Base-by-base conservation (phyloP, 2,113 vertebrate genomes). In the Phylloscopus trochiloides region DNA sequence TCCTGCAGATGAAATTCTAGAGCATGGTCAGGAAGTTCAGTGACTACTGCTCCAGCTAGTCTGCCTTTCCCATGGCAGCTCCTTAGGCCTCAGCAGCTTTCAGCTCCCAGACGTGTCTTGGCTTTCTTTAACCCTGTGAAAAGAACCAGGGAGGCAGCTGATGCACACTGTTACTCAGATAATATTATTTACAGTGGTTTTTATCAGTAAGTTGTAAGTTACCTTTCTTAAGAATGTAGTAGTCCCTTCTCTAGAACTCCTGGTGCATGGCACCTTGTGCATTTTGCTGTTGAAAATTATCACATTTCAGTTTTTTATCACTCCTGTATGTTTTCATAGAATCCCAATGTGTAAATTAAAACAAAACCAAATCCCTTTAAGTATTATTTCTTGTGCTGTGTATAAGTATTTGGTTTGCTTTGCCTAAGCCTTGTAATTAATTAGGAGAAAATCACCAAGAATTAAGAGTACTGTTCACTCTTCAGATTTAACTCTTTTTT, bases 401-500 rank as follows among this genome's bases (percentile, higher is more conserved):
- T 93, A 40, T 62, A 96, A 96, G 55, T 86, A 85, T 88, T 88
- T 91, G 15, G 43, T 84, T 95, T 97, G 88, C 85, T 92, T 92
- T 96, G 94, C 94, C 62, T 97, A 94, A 90, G 57, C 55, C 65
- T 96, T 96, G 55, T 91, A 86, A 86, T 83, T 90, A 89, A 85
- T 83, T 92, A 26, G 72, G 90, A 63, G 74, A 94, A 17, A 22
- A 80, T 38, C 77, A 29, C 47, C 55, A 70, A 80, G 77, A 95
- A 88, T 79, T 85, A 79, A 66, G 80, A 67, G 31, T 61, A 80
- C 96, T 96, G 87, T 81, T 97, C 51, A 90, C 17, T 90, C 57
- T 80, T 92, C 58, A 40, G 36, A 71, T 92, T 67, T 97, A 92
- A 96, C 92, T 94, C 62, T 96, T 96, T 42, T 98, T 98, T 97